Evolutionary conservation across 2,797 vertebrate species (phyloP), one percentile per base, ranked within the genome.

Genomic region (Mormyrops boulengeri): DNA sequence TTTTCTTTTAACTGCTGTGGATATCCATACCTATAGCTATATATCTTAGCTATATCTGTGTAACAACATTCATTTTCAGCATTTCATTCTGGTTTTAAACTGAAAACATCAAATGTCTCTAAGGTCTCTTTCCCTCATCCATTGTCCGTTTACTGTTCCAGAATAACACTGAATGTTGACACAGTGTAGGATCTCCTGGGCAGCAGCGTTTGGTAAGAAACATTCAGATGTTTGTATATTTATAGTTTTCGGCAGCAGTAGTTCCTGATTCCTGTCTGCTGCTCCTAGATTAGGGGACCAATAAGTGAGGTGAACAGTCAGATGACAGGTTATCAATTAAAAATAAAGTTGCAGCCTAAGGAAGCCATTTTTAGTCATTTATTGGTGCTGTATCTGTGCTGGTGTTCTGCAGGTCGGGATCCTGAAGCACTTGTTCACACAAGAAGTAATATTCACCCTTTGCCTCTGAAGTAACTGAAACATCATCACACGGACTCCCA

Each of bases 141-240:
- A 87, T 73, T 26, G n/a, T 73, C 53, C 2, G 4, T 73, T n/a
- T 57, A 34, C 62, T 69, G 38, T 88, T 88, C 12, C 87, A 88
- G 87, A 49, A 88, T 88, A 47, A 69, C 17, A 69, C 87, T 88
- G n/a, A 66, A 44, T 41, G 38, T 66, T 44, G 87, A 88, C 22
- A 26, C 60, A 7, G 57, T 88, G 87, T 88, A 88, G 47, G 41
- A 49, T 69, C 26, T 60, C 30, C 41, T 50, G 52, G 26, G 2
- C 30, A 22, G 52, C 17, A 69, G n/a, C 44, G 2, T 66, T 87
- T 88, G 87, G 87, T 88, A 88, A 69, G 87, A 66, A 7, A 88
- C 3, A 55, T 50, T 55, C 53, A 17, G 49, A 57, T 53, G 84
- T 50, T 85, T 26, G 22, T 12, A 17, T 30, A 86, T 53, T 30